Base-by-base conservation (phyloP, 2,113 vertebrate genomes). In the Lepus americanus region DNA sequence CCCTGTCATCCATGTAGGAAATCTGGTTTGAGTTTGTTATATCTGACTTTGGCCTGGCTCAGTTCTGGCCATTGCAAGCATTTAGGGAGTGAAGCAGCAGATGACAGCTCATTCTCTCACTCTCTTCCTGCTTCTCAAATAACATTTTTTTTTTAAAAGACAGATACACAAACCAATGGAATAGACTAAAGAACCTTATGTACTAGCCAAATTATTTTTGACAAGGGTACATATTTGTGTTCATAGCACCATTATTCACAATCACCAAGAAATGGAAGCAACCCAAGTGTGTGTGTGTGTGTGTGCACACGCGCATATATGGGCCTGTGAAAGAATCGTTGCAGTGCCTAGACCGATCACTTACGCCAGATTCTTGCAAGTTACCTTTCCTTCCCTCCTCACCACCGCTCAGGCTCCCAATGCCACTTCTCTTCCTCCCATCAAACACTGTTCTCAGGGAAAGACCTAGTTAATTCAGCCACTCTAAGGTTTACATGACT, bases 391-490 rank as follows among this genome's bases (percentile, higher is more conserved):
- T 20, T 61, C 33, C 12, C 61, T 3, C 25, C 20, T 14, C 33
- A 80, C 29, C 33, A 80, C 29, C 33, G 36, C 14, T 27, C 70
- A 39, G 51, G 31, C 29, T 69, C 23, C 5, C 1, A 5, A 29
- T 51, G 27, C 19, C 12, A 44, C 4, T 17, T 76, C 55, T 81
- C 64, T 69, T 85, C 29, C 25, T 55, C 51, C 29, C 20, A 27
- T 27, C 22, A 27, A 67, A 25, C 55, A 67, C 17, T 63, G 49
- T 29, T 89, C 36, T n/a, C 59, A 63, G 78, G n/a, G 27, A 77
- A 94, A 77, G 36, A 61, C 44, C 23, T 23, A 88, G 49, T 84
- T 61, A 59, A 80, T 61, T 84, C 87, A 31, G 61, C 89, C 74
- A 82, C 74, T 67, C 31, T 16, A 64, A 73, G 64, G 53, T 55